Conservation (phyloP, 92 coral and sea anemone species). For the Phenganax stokvisi region DNA sequence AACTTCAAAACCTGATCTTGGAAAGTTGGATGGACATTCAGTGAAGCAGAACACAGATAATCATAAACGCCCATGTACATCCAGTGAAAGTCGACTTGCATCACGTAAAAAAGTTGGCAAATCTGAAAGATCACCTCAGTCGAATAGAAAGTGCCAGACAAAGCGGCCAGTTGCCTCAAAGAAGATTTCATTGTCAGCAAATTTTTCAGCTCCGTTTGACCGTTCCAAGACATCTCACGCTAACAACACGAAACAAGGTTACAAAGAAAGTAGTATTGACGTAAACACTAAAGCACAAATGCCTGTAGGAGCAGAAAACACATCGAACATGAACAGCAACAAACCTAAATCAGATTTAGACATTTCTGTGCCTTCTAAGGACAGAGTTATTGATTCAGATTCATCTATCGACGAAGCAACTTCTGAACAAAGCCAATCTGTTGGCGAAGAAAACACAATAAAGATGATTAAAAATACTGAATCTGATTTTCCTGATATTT, state of each 20-base stretch:
- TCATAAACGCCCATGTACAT: not conserved
- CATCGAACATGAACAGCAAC: not conserved
- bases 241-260: not conserved
- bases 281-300: not conserved
- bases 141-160: not conserved
- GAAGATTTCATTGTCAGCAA: constrained; percentile 16
- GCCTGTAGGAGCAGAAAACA: no score
- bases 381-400: no score
- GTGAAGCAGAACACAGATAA: not conserved
- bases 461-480: no score
- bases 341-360: no score
- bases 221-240: not conserved
- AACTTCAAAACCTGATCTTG: constrained; percentile 2
- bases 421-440: not conserved
- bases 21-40: not conserved
- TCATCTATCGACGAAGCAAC: no score
- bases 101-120: no score
- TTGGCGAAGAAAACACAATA: not conserved
- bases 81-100: not conserved
- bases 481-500: no score
- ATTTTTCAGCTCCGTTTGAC: not conserved
- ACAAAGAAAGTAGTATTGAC: not conserved
- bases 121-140: not conserved
- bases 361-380: no score
- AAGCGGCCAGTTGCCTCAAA: not conserved